Evolutionary conservation across 2,797 vertebrate species (phyloP).

Genomic region (Tokudaia muenninki): DNA sequence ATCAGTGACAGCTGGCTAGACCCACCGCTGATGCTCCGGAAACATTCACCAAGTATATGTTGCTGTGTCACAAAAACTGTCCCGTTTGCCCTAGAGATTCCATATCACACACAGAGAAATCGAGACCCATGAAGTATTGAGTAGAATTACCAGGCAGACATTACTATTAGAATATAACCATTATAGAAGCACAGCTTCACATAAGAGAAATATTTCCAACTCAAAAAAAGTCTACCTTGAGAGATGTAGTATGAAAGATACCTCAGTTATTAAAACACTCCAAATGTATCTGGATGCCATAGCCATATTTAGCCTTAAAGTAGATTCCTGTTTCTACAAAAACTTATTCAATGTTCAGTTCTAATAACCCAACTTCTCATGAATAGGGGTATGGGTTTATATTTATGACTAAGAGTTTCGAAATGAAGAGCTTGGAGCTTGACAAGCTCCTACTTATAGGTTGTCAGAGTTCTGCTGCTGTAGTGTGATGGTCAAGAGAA

Average conservation of each 20-base stretch:
- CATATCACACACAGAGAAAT: background rate
- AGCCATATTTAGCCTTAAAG: background rate
- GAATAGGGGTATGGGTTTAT: background rate
- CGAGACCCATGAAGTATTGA: background rate
- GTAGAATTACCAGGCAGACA: background rate
- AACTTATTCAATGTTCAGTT: conserved; percentile 45
- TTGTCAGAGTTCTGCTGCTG: background rate
- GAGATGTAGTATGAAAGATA: background rate
- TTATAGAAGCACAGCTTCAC: background rate
- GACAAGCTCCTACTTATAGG: background rate
- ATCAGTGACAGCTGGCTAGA: background rate
- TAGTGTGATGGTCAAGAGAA: background rate
- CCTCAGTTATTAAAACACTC: background rate
- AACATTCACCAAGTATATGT: background rate
- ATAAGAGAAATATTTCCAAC: background rate
- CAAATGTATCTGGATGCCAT: background rate
- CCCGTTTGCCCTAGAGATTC: background rate
- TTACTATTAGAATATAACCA: background rate
- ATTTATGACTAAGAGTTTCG: conserved; percentile 34
- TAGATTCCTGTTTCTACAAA: background rate
- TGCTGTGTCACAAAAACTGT: background rate
- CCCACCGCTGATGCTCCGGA: background rate
- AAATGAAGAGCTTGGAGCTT: background rate
- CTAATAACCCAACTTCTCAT: background rate
- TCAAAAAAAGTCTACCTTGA: conserved; percentile 24